phyloP scores from a whole-genome alignment of 1,140 invertebrate genomes.

The Oscheius sp. region DNA sequence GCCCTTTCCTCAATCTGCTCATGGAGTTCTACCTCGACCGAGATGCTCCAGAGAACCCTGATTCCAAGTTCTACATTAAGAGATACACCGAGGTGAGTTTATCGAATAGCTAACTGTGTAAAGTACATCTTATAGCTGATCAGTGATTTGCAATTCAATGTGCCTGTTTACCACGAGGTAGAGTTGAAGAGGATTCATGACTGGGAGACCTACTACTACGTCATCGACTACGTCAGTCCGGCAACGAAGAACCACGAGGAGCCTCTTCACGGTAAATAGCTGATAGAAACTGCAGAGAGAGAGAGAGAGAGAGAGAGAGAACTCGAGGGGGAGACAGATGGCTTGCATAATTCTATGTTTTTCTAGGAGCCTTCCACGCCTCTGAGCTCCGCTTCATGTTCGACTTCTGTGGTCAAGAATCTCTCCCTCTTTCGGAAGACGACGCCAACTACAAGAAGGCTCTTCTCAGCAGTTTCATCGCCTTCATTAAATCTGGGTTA shows the following conservation, averaged over 20 bases:
- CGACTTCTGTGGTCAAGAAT: conserved; percentile 16
- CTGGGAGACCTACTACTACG: conserved; percentile 25
- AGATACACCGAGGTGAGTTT: background rate
- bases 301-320: background rate
- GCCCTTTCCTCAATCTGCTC: conserved; percentile 1
- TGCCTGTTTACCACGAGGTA: conserved; percentile 23
- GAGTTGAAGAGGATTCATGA: conserved; percentile 20
- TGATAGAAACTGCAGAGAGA: background rate
- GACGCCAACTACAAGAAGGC: conserved; percentile 8
- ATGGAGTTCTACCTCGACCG: conserved; percentile 21
- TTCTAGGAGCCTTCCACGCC: conserved; percentile 12
- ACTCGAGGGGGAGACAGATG: no score
- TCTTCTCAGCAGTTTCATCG: conserved; percentile 10
- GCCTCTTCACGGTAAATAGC: conserved; percentile 1
- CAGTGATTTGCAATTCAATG: conserved; percentile 30
- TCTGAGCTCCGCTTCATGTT: conserved; percentile 23
- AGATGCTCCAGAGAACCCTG: conserved; percentile 6
- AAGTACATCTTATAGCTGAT: background rate
- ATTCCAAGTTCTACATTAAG: conserved; percentile 18
- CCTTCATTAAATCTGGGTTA: conserved; percentile 23
- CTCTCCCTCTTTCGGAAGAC: conserved; percentile 16
- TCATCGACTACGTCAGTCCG: conserved; percentile 27
- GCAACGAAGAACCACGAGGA: conserved; percentile 16
- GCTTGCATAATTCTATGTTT: background rate
- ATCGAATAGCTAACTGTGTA: background rate